Evolutionary conservation across 2,113 vertebrate species (phyloP).

Genomic region (Pimephales promelas): DNA sequence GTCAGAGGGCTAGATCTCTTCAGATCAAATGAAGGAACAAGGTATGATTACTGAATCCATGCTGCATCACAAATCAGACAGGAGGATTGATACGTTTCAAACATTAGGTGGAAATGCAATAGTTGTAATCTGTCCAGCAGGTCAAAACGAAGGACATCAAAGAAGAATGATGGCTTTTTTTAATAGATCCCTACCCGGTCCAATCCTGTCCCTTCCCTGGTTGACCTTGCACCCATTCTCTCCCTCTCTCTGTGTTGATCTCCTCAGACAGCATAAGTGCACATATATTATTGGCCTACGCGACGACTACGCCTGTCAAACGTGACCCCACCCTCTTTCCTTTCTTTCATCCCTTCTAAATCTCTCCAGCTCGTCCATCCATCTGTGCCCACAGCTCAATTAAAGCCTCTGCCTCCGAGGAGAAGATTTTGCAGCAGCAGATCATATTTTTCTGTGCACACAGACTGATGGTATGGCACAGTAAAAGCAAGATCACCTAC

Average conservation of each 20-base stretch:
- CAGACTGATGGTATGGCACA: neutral
- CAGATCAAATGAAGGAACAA: no score
- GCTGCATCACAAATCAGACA: no score
- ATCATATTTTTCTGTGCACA: conserved; percentile 36
- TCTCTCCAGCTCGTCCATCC: conserved; percentile 49
- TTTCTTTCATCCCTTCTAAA: conserved; percentile 49
- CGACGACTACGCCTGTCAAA: conserved; percentile 50
- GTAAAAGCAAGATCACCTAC: neutral
- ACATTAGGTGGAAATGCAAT: no score
- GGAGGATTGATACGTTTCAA: no score
- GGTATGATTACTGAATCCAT: no score
- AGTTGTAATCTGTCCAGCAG: conserved; percentile 5
- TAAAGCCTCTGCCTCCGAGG: conserved; percentile 45
- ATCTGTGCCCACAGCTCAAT: conserved; percentile 54
- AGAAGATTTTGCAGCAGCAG: conserved; percentile 22
- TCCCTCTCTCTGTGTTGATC: conserved; percentile 1
- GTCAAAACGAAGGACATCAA: conserved; percentile 26
- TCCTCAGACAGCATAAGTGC: conserved; percentile 35
- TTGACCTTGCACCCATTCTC: conserved; percentile 52
- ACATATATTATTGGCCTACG: conserved; percentile 47
- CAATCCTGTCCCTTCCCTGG: conserved; percentile 29
- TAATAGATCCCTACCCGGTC: conserved; percentile 26
- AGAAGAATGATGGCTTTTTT: conserved; percentile 10
- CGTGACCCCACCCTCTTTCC: conserved; percentile 52
- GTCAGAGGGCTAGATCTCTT: no score